Conservation (phyloP, 1,140 invertebrate genomes). For the Mercenaria mercenaria region DNA sequence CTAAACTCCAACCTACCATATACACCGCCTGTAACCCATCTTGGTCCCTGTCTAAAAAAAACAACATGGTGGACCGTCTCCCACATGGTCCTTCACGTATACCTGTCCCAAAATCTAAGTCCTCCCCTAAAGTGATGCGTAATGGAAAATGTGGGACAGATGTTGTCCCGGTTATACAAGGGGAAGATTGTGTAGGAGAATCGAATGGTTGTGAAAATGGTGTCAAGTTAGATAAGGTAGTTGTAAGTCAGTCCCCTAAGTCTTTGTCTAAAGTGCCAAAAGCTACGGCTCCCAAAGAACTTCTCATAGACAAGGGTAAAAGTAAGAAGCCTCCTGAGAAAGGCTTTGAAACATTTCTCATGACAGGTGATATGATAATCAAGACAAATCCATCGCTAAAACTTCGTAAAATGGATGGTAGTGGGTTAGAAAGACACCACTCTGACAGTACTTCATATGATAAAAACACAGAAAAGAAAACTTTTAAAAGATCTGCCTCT, state of each 20-base stretch:
- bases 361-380: constrained; percentile 86
- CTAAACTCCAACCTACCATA: neutral
- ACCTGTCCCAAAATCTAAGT: constrained; percentile 73
- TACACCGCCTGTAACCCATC: neutral
- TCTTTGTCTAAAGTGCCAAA: constrained; percentile 54
- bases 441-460: constrained; percentile 71
- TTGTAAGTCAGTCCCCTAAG: constrained; percentile 29
- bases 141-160: constrained; percentile 62
- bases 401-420: constrained; percentile 55
- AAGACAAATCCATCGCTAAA: constrained; percentile 81
- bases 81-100: constrained; percentile 80
- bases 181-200: neutral
- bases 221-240: neutral
- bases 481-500: constrained; percentile 58
- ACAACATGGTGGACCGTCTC: constrained; percentile 77
- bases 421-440: constrained; percentile 68
- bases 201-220: constrained; percentile 24
- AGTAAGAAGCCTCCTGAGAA: constrained; percentile 62
- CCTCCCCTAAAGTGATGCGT: constrained; percentile 46
- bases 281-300: constrained; percentile 53
- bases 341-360: constrained; percentile 85
- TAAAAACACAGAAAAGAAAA: constrained; percentile 36
- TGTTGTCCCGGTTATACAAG: neutral
- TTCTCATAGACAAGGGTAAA: constrained; percentile 48
- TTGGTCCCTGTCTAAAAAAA: neutral